These are phyloP conservation scores for Parthenolecanium corni DNA, from an alignment of 2,888 invertebrate species.

Conservation along the genomic window DNA sequence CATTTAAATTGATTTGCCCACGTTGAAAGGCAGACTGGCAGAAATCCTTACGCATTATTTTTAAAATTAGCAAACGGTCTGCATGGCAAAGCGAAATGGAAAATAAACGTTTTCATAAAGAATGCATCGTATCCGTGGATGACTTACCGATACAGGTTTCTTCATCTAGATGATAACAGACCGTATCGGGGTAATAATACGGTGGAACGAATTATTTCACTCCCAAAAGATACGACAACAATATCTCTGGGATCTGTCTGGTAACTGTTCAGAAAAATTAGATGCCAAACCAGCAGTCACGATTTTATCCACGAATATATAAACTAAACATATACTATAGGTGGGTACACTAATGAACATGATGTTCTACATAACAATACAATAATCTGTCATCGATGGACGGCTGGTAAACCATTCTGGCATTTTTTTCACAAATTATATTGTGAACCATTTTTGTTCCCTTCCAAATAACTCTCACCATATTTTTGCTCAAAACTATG, in stretches of 20 bases:
- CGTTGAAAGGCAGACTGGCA: too few species aligned
- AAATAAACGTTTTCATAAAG: not conserved
- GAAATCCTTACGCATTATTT: too few species aligned
- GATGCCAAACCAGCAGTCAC: constrained; percentile 5
- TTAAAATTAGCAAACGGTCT: not conserved
- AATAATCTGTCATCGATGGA: constrained; percentile 8
- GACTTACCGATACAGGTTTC: not conserved
- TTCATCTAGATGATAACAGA: constrained; percentile 14
- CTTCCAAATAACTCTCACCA: too few species aligned
- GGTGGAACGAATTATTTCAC: constrained; percentile 18
- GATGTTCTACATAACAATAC: constrained; percentile 18
- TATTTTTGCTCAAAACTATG: too few species aligned
- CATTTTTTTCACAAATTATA: too few species aligned
- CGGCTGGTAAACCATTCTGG: too few species aligned
- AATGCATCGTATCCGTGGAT: not conserved
- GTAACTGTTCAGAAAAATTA: constrained; percentile 11
- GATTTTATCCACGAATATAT: not conserved
- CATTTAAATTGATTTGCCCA: too few species aligned
- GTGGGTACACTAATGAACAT: too few species aligned
- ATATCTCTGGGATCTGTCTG: constrained; percentile 17
- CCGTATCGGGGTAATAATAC: constrained; percentile 17
- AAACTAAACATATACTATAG: too few species aligned
- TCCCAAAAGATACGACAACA: not conserved
- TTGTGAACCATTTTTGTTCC: too few species aligned
- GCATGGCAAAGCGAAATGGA: not conserved